These are phyloP conservation scores for Nomada hirtipes DNA, from an alignment of 2,888 invertebrate species.

Conservation along the genomic window DNA sequence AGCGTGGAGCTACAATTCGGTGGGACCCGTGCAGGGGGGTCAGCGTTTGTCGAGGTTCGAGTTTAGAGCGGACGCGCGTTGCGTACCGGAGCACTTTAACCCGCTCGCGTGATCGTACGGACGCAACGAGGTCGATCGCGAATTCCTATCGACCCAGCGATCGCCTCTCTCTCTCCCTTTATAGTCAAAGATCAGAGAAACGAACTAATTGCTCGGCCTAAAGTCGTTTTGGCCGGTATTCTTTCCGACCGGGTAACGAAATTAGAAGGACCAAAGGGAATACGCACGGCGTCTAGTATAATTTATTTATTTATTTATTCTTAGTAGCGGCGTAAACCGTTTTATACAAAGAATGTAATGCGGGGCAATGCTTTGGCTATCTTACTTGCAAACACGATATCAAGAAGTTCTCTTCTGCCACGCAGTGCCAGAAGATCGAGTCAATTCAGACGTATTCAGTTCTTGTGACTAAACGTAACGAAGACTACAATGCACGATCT, in stretches of 20 bases:
- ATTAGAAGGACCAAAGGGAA: too few species aligned
- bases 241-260: background rate
- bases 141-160: background rate
- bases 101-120: background rate
- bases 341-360: too few species aligned
- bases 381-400: too few species aligned
- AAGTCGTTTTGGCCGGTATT: background rate
- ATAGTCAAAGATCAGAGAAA: background rate
- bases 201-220: background rate
- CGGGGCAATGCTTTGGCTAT: too few species aligned
- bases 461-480: background rate
- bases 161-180: background rate
- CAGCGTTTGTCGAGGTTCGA: constrained; percentile 15
- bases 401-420: too few species aligned
- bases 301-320: too few species aligned
- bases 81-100: constrained; percentile 5
- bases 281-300: background rate
- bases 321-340: too few species aligned
- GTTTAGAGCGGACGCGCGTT: constrained; percentile 8
- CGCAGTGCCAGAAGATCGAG: too few species aligned
- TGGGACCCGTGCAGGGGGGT: background rate
- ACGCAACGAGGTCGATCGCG: constrained; percentile 8
- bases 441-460: too few species aligned
- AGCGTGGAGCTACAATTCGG: too few species aligned
- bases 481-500: too few species aligned